Base-by-base conservation (phyloP, 53 echinoderm and acorn worm genomes). In the Pentamera pediparva region DNA sequence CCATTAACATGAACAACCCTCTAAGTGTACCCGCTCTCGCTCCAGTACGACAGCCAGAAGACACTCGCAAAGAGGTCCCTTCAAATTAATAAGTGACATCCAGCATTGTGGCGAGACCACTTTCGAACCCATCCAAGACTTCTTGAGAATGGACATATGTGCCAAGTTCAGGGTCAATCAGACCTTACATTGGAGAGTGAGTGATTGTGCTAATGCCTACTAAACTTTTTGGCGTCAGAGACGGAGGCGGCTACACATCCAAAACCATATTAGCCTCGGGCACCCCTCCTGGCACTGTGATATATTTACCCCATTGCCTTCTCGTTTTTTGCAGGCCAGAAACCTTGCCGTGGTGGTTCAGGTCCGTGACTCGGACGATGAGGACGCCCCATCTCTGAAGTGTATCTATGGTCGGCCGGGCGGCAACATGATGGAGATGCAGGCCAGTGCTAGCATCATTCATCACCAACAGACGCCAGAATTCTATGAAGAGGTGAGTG, bases 291-390 rank as follows among this genome's bases (percentile, higher is more conserved):
- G 15, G 24, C 15, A n/a, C 10, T 12, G 24, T 22, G 5, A 18
- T n/a, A 67, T 24, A 65, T 38, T 75, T 11, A 37, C 17, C 29
- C 4, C n/a, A n/a, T n/a, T n/a, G n/a, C n/a, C n/a, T n/a, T 71
- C 39, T 27, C 25, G 5, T 27, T 20, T 63, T 79, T 2, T 34
- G 3, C 76, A 96, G 96, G 96, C 95, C 15, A 88, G 96, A 39
- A 91, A 91, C 69, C 91, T 91, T 29, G 91, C 96, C 30, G 76
- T 91, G 37, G 70, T 81, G 36, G 83, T 96, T 27, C 88, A 96
- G 83, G 88, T 96, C 67, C 78, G 88, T 26, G 96, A 96, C 57
- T 91, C 85, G 15, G 96, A 96, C 50, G 96, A 96, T 30, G 91
- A 91, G 49, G 91, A 79, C 26, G 96, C 96, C 19, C 79, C 85